A percentile compares a stretch with the other conserved stretches of the same genome.
Evolutionary conservation across 2,888 invertebrate genomes (phyloP).

Genomic region (Polyploca ridens): DNA sequence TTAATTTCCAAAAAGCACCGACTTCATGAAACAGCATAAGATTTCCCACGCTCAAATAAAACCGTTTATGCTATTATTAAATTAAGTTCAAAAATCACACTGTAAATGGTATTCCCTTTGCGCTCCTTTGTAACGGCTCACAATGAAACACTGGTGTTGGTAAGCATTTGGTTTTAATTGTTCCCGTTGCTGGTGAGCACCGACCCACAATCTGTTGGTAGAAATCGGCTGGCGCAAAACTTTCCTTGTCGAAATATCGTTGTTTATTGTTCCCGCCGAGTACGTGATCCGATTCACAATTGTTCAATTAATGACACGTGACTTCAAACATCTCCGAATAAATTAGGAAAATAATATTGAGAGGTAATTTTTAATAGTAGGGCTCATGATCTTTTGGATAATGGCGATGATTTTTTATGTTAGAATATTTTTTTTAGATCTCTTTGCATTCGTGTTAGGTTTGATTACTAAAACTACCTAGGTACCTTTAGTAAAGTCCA

Average conservation of each 20-base stretch:
- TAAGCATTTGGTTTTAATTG: slow-evolving; percentile 65
- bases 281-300: slow-evolving; percentile 62
- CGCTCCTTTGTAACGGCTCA: slow-evolving; percentile 49
- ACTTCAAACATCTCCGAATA: slow-evolving; percentile 41
- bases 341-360: not conserved
- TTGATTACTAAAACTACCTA: no score
- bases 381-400: not conserved
- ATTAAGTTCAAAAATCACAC: slow-evolving; percentile 36
- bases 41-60: not conserved
- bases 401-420: not conserved
- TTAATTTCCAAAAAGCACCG: not conserved
- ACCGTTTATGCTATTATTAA: slow-evolving; percentile 31
- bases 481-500: no score
- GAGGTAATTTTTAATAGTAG: not conserved
- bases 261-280: slow-evolving; percentile 53
- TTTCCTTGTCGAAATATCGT: slow-evolving; percentile 63
- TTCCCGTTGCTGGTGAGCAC: slow-evolving; percentile 35
- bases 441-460: no score
- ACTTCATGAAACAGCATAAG: not conserved
- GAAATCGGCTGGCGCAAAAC: slow-evolving; percentile 40
- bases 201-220: slow-evolving; percentile 35
- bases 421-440: no score
- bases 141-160: slow-evolving; percentile 55
- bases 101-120: slow-evolving; percentile 44
- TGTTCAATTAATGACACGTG: slow-evolving; percentile 55